phyloP scores from a whole-genome alignment of 2,797 vertebrate species.

The Gymnopithys bicolor region DNA sequence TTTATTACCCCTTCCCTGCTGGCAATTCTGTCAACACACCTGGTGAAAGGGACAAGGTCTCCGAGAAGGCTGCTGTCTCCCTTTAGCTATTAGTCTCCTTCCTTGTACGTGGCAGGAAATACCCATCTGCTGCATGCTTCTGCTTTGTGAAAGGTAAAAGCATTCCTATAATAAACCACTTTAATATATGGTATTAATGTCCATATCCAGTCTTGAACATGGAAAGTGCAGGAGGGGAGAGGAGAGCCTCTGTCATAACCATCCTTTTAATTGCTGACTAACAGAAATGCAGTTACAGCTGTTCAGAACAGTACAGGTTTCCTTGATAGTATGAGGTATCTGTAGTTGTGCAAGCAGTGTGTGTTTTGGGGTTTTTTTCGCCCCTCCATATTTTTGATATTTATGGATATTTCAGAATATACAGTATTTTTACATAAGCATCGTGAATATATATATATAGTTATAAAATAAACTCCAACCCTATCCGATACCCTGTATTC shows the following conservation, averaged over 20 bases:
- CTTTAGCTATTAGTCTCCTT: conserved; percentile 30
- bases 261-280: neutral
- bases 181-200: neutral
- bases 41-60: conserved; percentile 55
- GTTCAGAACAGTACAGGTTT: neutral
- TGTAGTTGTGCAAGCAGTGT: neutral
- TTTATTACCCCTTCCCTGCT: conserved; percentile 62
- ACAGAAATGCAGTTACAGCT: neutral
- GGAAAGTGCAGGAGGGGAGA: neutral
- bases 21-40: conserved; percentile 55
- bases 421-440: neutral
- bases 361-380: neutral
- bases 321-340: neutral
- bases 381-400: neutral
- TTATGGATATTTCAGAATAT: neutral
- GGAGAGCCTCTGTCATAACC: neutral
- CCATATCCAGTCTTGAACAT: neutral
- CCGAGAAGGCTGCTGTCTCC: conserved; percentile 18
- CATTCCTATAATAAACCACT: neutral
- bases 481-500: neutral
- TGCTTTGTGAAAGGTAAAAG: conserved; percentile 10
- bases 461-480: neutral
- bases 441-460: neutral
- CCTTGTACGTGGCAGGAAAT: neutral
- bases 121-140: conserved; percentile 55